Base-by-base conservation (phyloP, 2,113 vertebrate genomes). In the Eleginops maclovinus region DNA sequence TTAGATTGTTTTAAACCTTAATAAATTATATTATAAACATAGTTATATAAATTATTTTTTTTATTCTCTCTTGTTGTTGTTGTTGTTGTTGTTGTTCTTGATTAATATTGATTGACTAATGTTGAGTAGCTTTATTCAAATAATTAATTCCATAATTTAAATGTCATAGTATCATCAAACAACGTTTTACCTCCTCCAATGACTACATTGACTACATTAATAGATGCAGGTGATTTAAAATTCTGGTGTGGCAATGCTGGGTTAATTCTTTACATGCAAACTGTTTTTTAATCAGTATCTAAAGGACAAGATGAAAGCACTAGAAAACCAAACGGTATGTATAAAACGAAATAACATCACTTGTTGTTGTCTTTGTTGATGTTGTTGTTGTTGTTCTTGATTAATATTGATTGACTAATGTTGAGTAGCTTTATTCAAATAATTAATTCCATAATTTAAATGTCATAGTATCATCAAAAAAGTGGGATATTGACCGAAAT, bases 211-310 rank as follows among this genome's bases (percentile, higher is more conserved):
- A n/a, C n/a, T n/a, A n/a, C n/a, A n/a, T n/a, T n/a, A n/a, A n/a
- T n/a, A n/a, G 24, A 12, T 55, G 2, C 59, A 2, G 71, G 82
- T 90, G 31, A 74, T 77, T 82, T 8, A 36, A 36, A 36, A 36
- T 36, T 36, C 31, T 36, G 17, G 17, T 4, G 22, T 22, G 12
- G 14, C 40, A 56, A 61, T 53, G 5, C 22, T 17, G 47, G 16
- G 15, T 44, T 40, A 3, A 4, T 22, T 43, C 2, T 16, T 16
- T 17, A 60, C n/a, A 21, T 4, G 12, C 43, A 6, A 41, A 2
- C 6, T 51, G 31, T 19, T 5, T 66, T n/a, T 46, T 50, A 44
- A 75, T 50, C 21, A 19, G 6, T 49, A 28, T 36, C 71, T 16
- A 17, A 11, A 61, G 69, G 16, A 50, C 2, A 1, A 0, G 3